Conservation (phyloP, 2,888 invertebrate genomes). For the Bellardia pandia region DNA sequence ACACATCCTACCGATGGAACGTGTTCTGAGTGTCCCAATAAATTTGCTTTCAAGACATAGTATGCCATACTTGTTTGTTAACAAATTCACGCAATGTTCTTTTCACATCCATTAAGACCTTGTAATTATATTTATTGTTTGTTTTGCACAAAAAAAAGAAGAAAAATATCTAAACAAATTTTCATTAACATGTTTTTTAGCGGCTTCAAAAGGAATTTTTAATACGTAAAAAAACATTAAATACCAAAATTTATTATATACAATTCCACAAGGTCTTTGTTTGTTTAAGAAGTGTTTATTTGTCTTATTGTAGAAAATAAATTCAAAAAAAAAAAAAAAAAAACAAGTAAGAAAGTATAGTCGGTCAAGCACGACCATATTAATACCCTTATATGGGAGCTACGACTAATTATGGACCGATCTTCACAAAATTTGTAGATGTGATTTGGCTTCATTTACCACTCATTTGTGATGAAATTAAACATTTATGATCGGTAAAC, state of each 20-base stretch:
- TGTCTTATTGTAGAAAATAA: not conserved
- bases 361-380: too few species aligned
- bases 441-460: too few species aligned
- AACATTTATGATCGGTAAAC: too few species aligned
- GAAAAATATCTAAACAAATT: not conserved
- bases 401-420: too few species aligned
- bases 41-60: constrained; percentile 4
- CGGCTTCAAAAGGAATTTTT: constrained; percentile 21
- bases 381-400: too few species aligned
- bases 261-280: constrained; percentile 46
- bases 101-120: not conserved
- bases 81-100: not conserved
- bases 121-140: not conserved
- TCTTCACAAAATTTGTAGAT: too few species aligned
- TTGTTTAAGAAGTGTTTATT: constrained; percentile 30
- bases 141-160: not conserved
- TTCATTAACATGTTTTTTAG: constrained; percentile 43
- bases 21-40: too few species aligned
- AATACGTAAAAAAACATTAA: constrained; percentile 7
- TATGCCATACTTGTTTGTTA: not conserved
- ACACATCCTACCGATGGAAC: too few species aligned
- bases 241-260: constrained; percentile 41
- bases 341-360: not conserved
- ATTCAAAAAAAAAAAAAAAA: not conserved
- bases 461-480: too few species aligned